Evolutionary conservation across 2,797 vertebrate species (phyloP), one percentile per base, ranked within the genome.

Genomic region (Sebastes ruberrimus): DNA sequence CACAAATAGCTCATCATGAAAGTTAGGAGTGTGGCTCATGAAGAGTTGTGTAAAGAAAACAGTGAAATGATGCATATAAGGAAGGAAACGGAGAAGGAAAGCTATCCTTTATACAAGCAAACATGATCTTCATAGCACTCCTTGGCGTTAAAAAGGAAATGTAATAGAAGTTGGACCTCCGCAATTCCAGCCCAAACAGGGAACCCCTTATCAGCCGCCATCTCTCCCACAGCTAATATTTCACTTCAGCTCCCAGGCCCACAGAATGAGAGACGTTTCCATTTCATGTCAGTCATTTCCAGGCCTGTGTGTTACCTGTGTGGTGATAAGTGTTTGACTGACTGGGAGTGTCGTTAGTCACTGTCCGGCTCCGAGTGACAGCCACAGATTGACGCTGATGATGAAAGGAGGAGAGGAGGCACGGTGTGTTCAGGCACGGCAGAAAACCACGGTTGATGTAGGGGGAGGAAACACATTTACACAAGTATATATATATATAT

Each of bases 251-350:
- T 92, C 81, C 79, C 57, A 0, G 92, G 89, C 89, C 86, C 87
- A 78, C 86, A 89, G 91, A 93, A 94, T 91, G 93, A 94, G 92
- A 93, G 94, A 95, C 93, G 89, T 94, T 95, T 95, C 95, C 93
- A 95, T 96, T 95, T 94, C 91, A 94, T 85, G 95, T 94, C 94
- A 95, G 90, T 95, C 94, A 94, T 93, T 91, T 93, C 92, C 91
- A 87, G 77, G 89, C 89, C 91, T 91, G 92, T 91, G 93, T 94
- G 94, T 95, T 95, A 95, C 94, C 94, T 95, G 92, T 87, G 92
- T 61, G 91, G 90, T 95, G 95, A 96, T 96, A 96, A 95, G 94
- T 95, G 93, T 94, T 93, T 95, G 95, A 94, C 92, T 94, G 93
- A 93, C 91, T 94, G 90, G 74, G 91, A 71, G 83, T 80, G 92